phyloP scores from a whole-genome alignment of 30 jellyfish, hydroid and myxozoan species.

The Sanderia malayensis region DNA sequence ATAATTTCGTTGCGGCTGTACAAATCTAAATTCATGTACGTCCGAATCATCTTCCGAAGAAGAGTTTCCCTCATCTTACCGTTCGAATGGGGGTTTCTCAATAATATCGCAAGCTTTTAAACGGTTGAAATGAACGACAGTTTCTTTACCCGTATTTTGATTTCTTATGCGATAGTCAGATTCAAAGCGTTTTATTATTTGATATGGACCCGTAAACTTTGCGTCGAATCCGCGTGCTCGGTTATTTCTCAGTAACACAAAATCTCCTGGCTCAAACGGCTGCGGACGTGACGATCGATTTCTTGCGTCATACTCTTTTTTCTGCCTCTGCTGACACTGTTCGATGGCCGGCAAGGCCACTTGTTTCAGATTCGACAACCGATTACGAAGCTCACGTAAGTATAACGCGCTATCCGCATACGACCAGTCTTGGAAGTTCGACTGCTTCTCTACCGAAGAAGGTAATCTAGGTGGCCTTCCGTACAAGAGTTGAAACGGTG shows the following conservation, averaged over 20 bases:
- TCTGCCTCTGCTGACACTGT: neutral
- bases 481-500: constrained; percentile 5
- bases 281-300: neutral
- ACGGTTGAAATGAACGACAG: constrained; percentile 8
- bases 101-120: neutral
- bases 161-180: too few species aligned
- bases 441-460: neutral
- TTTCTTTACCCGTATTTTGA: neutral
- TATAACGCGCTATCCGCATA: neutral
- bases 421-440: neutral
- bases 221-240: constrained; percentile 1
- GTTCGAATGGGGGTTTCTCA: neutral
- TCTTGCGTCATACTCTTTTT: neutral
- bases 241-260: neutral
- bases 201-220: neutral
- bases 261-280: neutral
- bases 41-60: neutral
- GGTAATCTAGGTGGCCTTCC: constrained; percentile 21
- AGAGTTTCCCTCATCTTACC: neutral
- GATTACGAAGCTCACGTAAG: neutral
- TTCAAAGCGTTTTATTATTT: neutral
- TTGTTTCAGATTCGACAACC: neutral
- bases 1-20: neutral
- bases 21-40: neutral
- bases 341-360: neutral